These are phyloP conservation scores for Sebastes reedi DNA, from an alignment of 2,797 vertebrate species.

Conservation along the genomic window DNA sequence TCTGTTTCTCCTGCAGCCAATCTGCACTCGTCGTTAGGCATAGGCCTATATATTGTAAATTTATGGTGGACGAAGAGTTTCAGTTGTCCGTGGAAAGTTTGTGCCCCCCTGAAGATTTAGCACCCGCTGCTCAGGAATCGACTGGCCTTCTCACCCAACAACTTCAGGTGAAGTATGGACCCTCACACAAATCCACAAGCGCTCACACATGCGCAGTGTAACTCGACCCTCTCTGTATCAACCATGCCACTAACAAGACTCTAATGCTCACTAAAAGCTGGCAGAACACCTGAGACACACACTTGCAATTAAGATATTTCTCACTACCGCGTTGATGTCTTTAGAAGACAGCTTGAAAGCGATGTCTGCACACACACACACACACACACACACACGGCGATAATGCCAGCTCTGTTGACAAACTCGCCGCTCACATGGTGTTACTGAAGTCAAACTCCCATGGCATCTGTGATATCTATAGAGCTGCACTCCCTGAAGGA, in stretches of 20 bases:
- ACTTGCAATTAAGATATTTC: neutral
- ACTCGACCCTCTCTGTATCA: constrained; percentile 19
- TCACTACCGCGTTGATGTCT: constrained; percentile 16
- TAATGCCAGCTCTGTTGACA: constrained; percentile 41
- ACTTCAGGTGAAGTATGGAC: constrained; percentile 29
- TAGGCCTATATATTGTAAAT: constrained; percentile 47
- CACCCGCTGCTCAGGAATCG: neutral
- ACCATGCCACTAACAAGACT: neutral
- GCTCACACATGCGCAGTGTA: constrained; percentile 1
- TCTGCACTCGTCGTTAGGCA: constrained; percentile 30
- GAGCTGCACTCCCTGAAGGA: constrained; percentile 44
- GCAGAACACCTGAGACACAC: constrained; percentile 15
- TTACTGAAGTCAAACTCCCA: constrained; percentile 40
- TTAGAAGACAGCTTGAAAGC: constrained; percentile 10
- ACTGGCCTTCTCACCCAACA: constrained; percentile 27
- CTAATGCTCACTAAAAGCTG: constrained; percentile 12
- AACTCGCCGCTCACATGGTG: constrained; percentile 35
- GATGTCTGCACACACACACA: neutral
- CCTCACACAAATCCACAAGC: neutral
- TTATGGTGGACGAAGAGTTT: constrained; percentile 39
- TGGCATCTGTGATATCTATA: constrained; percentile 58
- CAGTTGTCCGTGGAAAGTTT: constrained; percentile 38
- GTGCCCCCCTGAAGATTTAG: constrained; percentile 41
- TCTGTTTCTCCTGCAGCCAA: constrained; percentile 28
- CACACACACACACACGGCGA: neutral